Base-by-base conservation (phyloP, 35 echinoderm and acorn worm genomes). In the Chiridota heheva region DNA sequence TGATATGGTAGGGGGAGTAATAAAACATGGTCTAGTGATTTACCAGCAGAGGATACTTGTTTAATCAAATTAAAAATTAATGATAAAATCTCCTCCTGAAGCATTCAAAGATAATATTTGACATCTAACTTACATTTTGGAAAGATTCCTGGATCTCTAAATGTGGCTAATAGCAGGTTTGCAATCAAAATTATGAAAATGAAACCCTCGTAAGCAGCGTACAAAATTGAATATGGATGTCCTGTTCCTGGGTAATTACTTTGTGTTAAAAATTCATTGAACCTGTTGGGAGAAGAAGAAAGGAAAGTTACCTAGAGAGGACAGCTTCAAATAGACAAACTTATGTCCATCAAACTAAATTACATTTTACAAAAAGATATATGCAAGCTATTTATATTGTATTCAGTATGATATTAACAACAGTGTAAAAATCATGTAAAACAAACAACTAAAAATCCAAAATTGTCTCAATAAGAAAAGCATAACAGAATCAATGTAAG, bases 131-230 rank as follows among this genome's bases (percentile, higher is more conserved):
- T 91, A 97, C 93, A 88, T 73, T 86, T 87, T 80, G 93, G 93
- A 55, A 91, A 91, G 42, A 97, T 80, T 65, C 93, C 93, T 51
- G 93, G 93, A 76, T 97, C 93, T 30, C 90, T 79, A 77, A 90
- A 97, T 44, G 93, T 97, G 53, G 93, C 88, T 55, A 97, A 70
- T 25, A 97, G 72, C 47, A 97, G 90, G 77, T 97, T 97, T 46
- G 76, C 78, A 34, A 97, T 63, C 31, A 90, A 88, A 36, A 97
- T 63, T 27, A 87, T 60, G 63, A 90, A 91, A 25, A 97, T 80
- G 36, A 97, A 44, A 15, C 63, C 88, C 30, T 91, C 84, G 45
- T 90, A 97, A 51, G 77, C 84, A 82, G 90, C 90, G 61, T 87
- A 53, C 15, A 77, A 77, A 20, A 86, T 86, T 56, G 87, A 86